These are phyloP conservation scores for Leucosticte australis DNA, from an alignment of 2,113 vertebrate genomes.

Conservation along the genomic window DNA sequence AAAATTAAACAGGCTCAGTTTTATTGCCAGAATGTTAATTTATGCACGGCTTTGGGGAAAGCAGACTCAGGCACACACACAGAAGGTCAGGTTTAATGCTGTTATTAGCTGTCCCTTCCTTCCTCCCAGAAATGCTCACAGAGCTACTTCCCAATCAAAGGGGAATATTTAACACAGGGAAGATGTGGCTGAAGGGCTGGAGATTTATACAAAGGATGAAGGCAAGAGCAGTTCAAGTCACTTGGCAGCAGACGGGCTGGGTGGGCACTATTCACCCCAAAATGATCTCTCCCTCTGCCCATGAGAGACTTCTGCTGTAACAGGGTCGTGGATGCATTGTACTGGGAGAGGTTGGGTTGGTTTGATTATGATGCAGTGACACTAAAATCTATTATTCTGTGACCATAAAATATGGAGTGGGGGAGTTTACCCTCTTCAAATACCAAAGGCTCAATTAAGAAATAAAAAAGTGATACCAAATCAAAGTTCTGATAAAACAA, in stretches of 20 bases:
- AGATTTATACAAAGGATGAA: background rate
- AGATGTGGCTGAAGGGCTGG: background rate
- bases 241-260: background rate
- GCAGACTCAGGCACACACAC: background rate
- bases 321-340: background rate
- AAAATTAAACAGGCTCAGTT: constrained; percentile 60
- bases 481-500: background rate
- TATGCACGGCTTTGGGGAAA: constrained; percentile 22
- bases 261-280: background rate
- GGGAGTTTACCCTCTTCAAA: background rate
- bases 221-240: background rate
- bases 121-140: background rate
- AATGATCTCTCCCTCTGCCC: background rate
- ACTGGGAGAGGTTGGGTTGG: too few relatives aligned
- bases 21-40: constrained; percentile 57
- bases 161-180: background rate
- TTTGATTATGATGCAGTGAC: background rate
- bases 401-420: background rate
- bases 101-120: constrained; percentile 21
- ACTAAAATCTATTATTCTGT: background rate
- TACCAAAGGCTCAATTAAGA: background rate
- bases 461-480: background rate
- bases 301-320: background rate
- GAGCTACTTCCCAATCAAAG: background rate
- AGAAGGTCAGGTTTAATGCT: constrained; percentile 49